phyloP scores from a whole-genome alignment of 2,888 invertebrate genomes.

The Odontocerum albicorne region DNA sequence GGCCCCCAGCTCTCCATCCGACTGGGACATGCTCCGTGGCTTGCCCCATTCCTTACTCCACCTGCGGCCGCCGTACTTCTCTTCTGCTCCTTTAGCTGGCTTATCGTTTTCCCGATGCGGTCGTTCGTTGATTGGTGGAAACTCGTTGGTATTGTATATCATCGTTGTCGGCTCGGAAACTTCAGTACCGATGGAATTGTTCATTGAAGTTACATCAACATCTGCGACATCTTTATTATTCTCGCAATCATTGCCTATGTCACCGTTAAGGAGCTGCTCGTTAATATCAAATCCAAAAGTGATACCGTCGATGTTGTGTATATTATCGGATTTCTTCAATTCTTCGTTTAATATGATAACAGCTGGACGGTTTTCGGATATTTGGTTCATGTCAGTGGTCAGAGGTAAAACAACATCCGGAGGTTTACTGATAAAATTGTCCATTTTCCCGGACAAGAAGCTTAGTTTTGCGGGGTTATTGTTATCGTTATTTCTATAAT shows the following conservation, averaged over 20 bases:
- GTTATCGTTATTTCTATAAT: slow-evolving; percentile 8
- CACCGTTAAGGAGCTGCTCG: slow-evolving; percentile 65
- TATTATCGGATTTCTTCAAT: slow-evolving; percentile 42
- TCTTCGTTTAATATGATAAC: slow-evolving; percentile 73
- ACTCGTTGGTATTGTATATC: slow-evolving; percentile 35
- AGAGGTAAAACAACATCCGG: slow-evolving; percentile 48
- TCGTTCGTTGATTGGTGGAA: slow-evolving; percentile 35
- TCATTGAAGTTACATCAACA: not conserved
- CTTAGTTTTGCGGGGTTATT: slow-evolving; percentile 8
- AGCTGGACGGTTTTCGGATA: slow-evolving; percentile 59
- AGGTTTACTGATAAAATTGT: slow-evolving; percentile 39
- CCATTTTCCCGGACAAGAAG: slow-evolving; percentile 23
- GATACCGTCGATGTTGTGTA: slow-evolving; percentile 65
- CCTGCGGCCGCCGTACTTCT: no score
- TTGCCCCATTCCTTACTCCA: not conserved
- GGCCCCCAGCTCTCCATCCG: not conserved
- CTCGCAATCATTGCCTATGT: slow-evolving; percentile 37
- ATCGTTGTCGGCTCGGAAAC: slow-evolving; percentile 5
- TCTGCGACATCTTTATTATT: not conserved
- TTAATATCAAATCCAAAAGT: slow-evolving; percentile 82
- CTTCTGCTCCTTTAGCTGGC: not conserved
- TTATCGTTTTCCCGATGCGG: not conserved
- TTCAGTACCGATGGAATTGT: slow-evolving; percentile 4
- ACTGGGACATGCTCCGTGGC: not conserved
- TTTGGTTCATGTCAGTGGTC: slow-evolving; percentile 34